Evolutionary conservation across 92 coral and sea anemone species (phyloP).

Genomic region (Actinernus sp.): DNA sequence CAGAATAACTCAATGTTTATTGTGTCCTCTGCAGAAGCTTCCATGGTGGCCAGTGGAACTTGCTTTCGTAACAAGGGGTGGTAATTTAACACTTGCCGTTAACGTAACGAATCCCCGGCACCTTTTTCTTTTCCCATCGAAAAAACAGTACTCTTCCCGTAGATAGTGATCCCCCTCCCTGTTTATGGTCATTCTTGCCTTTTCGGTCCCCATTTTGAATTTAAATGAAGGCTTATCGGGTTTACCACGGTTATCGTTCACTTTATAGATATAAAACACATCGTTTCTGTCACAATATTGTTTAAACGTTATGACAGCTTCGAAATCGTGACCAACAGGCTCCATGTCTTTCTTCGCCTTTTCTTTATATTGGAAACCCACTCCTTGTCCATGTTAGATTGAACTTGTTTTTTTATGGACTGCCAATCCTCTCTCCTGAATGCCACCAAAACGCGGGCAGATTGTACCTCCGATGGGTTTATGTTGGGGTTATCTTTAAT

Average conservation of each 20-base stretch:
- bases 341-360: conserved; percentile 16
- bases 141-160: neutral
- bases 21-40: conserved; percentile 10
- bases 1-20: conserved; percentile 13
- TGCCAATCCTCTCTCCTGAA: conserved; percentile 38
- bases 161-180: neutral
- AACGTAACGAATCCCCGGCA: conserved; percentile 42
- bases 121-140: conserved; percentile 4
- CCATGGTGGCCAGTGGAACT: conserved; percentile 32
- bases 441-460: conserved; percentile 39
- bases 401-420: conserved; percentile 39
- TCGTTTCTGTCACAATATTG: conserved; percentile 57
- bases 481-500: conserved; percentile 56
- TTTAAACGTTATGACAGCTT: conserved; percentile 58
- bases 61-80: conserved; percentile 38
- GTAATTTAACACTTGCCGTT: conserved; percentile 37
- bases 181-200: neutral
- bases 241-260: conserved; percentile 62
- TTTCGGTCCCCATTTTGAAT: conserved; percentile 39
- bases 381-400: conserved; percentile 31
- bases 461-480: conserved; percentile 54
- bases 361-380: conserved; percentile 53
- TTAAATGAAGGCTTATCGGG: conserved; percentile 66
- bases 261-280: conserved; percentile 21
- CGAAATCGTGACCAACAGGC: conserved; percentile 57